Evolutionary conservation across 2,888 invertebrate genomes (phyloP).

Genomic region (Microctonus aethiopoides): DNA sequence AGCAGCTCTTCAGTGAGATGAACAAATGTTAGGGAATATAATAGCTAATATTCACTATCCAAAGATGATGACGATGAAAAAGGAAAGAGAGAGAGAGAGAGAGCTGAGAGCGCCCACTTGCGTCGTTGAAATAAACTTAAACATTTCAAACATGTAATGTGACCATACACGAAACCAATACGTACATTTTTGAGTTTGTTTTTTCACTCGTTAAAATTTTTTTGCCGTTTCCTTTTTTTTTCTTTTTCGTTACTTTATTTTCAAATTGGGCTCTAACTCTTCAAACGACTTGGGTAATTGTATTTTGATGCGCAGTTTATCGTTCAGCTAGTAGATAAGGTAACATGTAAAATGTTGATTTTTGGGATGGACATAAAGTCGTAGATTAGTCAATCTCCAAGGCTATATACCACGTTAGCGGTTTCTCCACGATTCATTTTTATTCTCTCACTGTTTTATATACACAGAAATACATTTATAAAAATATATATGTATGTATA

Average conservation of each 20-base stretch:
- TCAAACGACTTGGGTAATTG: slow-evolving; percentile 18
- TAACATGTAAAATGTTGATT: slow-evolving; percentile 25
- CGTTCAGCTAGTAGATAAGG: slow-evolving; percentile 19
- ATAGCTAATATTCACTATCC: not conserved
- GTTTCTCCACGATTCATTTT: slow-evolving; percentile 8
- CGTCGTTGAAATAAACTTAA: slow-evolving; percentile 17
- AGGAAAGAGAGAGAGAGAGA: not conserved
- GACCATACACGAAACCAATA: not conserved
- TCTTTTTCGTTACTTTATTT: slow-evolving; percentile 5
- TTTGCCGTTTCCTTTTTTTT: not conserved
- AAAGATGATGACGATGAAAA: not conserved
- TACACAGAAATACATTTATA: too few relatives aligned
- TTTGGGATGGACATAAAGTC: slow-evolving; percentile 21
- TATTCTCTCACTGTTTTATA: slow-evolving; percentile 1
- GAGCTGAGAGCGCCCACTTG: slow-evolving; percentile 32
- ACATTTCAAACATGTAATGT: not conserved
- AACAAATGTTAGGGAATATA: slow-evolving; percentile 21
- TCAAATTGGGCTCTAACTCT: slow-evolving; percentile 21
- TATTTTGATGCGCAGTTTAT: slow-evolving; percentile 19
- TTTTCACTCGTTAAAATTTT: not conserved
- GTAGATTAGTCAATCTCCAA: slow-evolving; percentile 27
- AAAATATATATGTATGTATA: too few relatives aligned
- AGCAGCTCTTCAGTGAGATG: slow-evolving; percentile 18
- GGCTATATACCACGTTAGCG: slow-evolving; percentile 10
- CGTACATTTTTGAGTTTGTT: too few relatives aligned